Percentiles rank a stretch among this genome's conserved stretches.
These are phyloP conservation scores for Adrianichthys oophorus DNA, from an alignment of 2,797 vertebrate species.

Conservation along the genomic window DNA sequence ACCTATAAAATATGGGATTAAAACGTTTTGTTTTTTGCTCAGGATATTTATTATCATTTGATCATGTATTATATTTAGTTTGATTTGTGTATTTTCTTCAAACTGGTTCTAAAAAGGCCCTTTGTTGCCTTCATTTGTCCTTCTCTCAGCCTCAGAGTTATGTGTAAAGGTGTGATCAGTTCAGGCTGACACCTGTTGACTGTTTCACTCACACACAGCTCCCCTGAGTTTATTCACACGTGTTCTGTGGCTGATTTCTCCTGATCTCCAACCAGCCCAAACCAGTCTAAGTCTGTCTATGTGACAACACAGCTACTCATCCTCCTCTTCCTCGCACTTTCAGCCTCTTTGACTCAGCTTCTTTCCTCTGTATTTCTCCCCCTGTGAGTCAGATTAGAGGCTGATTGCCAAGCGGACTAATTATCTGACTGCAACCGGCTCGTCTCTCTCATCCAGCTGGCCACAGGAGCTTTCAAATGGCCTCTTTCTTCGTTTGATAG, in stretches of 20 bases:
- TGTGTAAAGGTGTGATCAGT: not conserved
- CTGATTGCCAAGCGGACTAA: conserved; percentile 68
- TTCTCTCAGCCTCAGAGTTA: no score
- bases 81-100: no score
- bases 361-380: conserved; percentile 35
- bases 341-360: conserved; percentile 16
- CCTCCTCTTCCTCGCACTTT: conserved; percentile 9
- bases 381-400: conserved; percentile 55
- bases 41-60: no score
- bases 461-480: conserved; percentile 49
- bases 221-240: conserved; percentile 11
- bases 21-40: no score
- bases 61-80: no score
- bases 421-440: conserved; percentile 67
- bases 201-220: conserved; percentile 2
- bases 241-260: conserved; percentile 30
- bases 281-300: conserved; percentile 23
- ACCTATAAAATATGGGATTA: no score
- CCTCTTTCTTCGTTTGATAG: conserved; percentile 59
- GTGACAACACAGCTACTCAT: conserved; percentile 11
- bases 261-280: conserved; percentile 30
- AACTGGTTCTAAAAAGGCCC: no score
- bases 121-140: no score
- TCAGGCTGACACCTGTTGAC: not conserved
- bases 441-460: conserved; percentile 42